These are phyloP conservation scores for Cecropterus lyciades DNA, from an alignment of 1,140 invertebrate species.

Conservation along the genomic window DNA sequence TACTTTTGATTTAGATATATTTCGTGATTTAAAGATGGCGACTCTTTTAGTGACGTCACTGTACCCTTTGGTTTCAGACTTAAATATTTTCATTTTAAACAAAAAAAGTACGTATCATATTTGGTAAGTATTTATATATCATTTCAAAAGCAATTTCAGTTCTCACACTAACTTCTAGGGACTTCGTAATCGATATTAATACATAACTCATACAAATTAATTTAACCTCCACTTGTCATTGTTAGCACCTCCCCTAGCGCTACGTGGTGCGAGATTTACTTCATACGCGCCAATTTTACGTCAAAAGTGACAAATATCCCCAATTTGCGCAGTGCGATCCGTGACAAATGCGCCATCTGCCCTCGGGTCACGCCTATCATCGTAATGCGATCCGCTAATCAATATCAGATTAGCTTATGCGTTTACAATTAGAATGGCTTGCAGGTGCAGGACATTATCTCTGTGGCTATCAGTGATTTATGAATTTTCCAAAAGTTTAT, in stretches of 20 bases:
- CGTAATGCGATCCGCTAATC: conserved; percentile 45
- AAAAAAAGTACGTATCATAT: too few relatives aligned
- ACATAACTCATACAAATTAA: conserved; percentile 1
- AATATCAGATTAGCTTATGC: conserved; percentile 51
- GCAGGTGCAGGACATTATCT: conserved; percentile 44
- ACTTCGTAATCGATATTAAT: not conserved
- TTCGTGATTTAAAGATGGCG: too few relatives aligned
- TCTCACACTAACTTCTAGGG: too few relatives aligned
- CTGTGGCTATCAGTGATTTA: too few relatives aligned
- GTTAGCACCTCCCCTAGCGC: conserved; percentile 3
- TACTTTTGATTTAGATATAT: too few relatives aligned
- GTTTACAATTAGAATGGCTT: conserved; percentile 43
- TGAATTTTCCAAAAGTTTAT: too few relatives aligned
- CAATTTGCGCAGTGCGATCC: conserved; percentile 39
- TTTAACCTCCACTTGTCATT: conserved; percentile 7
- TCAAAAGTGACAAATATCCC: conserved; percentile 56
- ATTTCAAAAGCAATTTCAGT: too few relatives aligned
- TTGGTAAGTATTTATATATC: too few relatives aligned
- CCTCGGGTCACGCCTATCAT: conserved; percentile 50
- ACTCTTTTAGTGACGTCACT: too few relatives aligned
- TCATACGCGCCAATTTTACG: conserved; percentile 49
- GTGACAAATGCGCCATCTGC: conserved; percentile 50
- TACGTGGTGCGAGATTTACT: conserved; percentile 38
- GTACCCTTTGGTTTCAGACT: too few relatives aligned
- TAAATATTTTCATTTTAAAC: too few relatives aligned